Conservation (phyloP, 1,140 invertebrate species). For the Philaenus spumarius region DNA sequence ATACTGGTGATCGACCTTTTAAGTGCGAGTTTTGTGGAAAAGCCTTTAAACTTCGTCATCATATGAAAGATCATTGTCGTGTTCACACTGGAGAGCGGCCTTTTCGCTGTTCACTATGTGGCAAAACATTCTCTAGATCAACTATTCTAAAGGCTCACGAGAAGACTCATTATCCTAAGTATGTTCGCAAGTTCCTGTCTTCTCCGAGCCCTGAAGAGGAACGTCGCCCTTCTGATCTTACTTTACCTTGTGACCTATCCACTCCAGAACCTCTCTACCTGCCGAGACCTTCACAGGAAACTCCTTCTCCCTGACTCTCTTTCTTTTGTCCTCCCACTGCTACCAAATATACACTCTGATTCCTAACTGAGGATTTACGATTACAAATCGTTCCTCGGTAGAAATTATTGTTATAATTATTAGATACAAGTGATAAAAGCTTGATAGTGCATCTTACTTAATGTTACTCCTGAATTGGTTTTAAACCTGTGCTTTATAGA, state of each 20-base stretch:
- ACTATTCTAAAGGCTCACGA: slow-evolving; percentile 87
- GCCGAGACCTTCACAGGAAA: slow-evolving; percentile 15
- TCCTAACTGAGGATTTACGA: slow-evolving; percentile 12
- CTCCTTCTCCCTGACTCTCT: slow-evolving; percentile 18
- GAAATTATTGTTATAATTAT: neutral
- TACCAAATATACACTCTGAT: slow-evolving; percentile 24
- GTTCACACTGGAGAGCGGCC: slow-evolving; percentile 86
- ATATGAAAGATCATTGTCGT: slow-evolving; percentile 89
- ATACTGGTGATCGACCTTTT: slow-evolving; percentile 81
- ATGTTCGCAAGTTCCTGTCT: slow-evolving; percentile 76
- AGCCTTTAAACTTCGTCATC: slow-evolving; percentile 81
- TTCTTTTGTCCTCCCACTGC: slow-evolving; percentile 9
- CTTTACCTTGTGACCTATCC: slow-evolving; percentile 29
- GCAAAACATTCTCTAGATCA: slow-evolving; percentile 81
- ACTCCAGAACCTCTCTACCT: slow-evolving; percentile 27
- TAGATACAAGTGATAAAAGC: neutral
- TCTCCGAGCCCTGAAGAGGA: slow-evolving; percentile 77
- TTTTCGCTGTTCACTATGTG: slow-evolving; percentile 79
- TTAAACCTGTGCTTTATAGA: no score
- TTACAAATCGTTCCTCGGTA: slow-evolving; percentile 7
- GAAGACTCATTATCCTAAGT: slow-evolving; percentile 86
- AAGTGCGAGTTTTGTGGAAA: slow-evolving; percentile 89
- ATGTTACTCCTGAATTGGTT: no score
- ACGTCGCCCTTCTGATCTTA: slow-evolving; percentile 24
- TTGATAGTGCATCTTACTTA: neutral